These are phyloP conservation scores for Agonopterix heracliana DNA, from an alignment of 2,888 invertebrate species.

Conservation along the genomic window DNA sequence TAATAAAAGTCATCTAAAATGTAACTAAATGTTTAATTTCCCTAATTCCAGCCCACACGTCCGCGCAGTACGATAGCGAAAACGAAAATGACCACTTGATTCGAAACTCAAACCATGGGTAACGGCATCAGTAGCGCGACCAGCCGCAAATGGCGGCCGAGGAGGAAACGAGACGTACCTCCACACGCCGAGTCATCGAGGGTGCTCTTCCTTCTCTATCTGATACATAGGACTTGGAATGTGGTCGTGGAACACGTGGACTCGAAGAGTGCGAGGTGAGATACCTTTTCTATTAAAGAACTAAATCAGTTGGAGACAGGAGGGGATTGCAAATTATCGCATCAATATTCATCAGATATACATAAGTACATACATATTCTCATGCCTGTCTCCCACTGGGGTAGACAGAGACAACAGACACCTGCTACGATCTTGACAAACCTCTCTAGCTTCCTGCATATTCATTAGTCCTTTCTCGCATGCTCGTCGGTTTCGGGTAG, in stretches of 20 bases:
- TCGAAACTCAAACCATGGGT: slow-evolving; percentile 40
- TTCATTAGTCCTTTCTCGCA: too few species aligned
- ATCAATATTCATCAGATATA: too few species aligned
- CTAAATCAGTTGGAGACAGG: too few species aligned
- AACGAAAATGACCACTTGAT: slow-evolving; percentile 29
- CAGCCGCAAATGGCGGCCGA: slow-evolving; percentile 41
- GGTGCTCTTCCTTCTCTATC: slow-evolving; percentile 79
- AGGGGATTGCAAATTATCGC: too few species aligned
- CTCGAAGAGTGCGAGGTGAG: slow-evolving; percentile 69
- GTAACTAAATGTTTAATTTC: background rate
- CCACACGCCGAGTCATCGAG: slow-evolving; percentile 74
- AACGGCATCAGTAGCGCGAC: slow-evolving; percentile 48
- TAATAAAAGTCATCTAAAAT: too few species aligned
- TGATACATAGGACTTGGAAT: slow-evolving; percentile 83
- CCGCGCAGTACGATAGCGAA: background rate
- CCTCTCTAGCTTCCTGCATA: too few species aligned
- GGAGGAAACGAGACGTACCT: slow-evolving; percentile 36
- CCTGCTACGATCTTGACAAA: too few species aligned
- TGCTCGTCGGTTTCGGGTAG: too few species aligned
- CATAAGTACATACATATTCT: too few species aligned
- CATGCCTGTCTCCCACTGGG: too few species aligned
- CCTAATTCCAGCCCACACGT: slow-evolving; percentile 3
- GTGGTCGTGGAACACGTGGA: slow-evolving; percentile 79
- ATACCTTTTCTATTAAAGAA: background rate
- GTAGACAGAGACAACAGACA: too few species aligned